Evolutionary conservation across 2,797 vertebrate genomes (phyloP).

Genomic region (Streptopelia turtur): DNA sequence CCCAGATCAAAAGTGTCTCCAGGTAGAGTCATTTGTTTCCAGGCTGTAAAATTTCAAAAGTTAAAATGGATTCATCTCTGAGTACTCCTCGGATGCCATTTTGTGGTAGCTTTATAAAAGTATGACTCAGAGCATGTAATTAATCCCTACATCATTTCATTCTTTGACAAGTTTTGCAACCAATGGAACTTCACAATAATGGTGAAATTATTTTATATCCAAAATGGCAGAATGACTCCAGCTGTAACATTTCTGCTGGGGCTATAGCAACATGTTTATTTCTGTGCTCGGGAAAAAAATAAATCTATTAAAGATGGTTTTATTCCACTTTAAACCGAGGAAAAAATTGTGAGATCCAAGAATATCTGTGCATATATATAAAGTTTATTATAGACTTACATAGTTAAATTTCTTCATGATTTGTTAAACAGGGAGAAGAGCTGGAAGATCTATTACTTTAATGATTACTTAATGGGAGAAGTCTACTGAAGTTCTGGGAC

Average conservation of each 20-base stretch:
- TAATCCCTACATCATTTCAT: slow-evolving; percentile 24
- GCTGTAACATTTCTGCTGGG: background rate
- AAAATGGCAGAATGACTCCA: background rate
- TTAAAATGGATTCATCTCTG: background rate
- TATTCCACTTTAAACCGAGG: background rate
- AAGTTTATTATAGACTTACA: background rate
- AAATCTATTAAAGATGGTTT: background rate
- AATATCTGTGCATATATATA: background rate
- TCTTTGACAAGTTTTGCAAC: slow-evolving; percentile 13
- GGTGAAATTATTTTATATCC: background rate
- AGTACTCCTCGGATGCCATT: background rate
- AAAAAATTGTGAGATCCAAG: background rate
- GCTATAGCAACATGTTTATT: background rate
- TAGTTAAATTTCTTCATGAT: background rate
- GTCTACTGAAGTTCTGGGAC: background rate
- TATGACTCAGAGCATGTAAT: slow-evolving; percentile 9
- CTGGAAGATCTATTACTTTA: background rate
- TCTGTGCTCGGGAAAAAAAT: background rate
- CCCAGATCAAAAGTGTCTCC: background rate
- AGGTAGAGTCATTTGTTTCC: background rate
- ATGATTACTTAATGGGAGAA: background rate
- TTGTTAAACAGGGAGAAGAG: background rate
- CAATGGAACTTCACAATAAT: background rate
- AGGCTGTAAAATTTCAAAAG: background rate
- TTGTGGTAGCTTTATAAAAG: background rate